phyloP scores from a whole-genome alignment of 2,797 vertebrate species.

The Australoheros facetus region DNA sequence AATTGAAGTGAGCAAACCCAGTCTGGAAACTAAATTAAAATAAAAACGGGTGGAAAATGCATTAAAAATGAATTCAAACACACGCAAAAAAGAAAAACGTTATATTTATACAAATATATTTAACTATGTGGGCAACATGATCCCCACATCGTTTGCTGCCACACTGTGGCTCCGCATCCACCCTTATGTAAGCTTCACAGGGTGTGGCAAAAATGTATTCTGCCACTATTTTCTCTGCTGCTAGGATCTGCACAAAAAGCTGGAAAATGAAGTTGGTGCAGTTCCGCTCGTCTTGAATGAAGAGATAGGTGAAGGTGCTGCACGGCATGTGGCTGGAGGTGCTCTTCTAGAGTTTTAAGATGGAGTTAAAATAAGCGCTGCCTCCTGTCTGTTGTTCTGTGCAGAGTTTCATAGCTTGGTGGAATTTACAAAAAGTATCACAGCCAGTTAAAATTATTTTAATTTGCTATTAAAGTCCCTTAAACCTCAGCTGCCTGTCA shows the following conservation, averaged over 20 bases:
- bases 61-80: too few relatives aligned
- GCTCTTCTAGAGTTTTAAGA: not conserved
- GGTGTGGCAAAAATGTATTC: slow-evolving; percentile 25
- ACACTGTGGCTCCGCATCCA: slow-evolving; percentile 3
- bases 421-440: not conserved
- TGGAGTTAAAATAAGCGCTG: not conserved
- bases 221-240: not conserved
- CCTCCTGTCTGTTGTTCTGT: not conserved
- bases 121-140: too few relatives aligned
- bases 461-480: not conserved
- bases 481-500: not conserved
- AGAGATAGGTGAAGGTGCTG: not conserved
- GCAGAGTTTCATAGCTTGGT: not conserved
- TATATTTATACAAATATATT: too few relatives aligned
- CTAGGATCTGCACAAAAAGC: not conserved
- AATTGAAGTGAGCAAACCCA: too few relatives aligned
- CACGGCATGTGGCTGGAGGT: not conserved
- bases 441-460: not conserved
- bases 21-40: too few relatives aligned
- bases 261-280: not conserved
- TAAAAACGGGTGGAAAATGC: too few relatives aligned
- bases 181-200: slow-evolving; percentile 39
- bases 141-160: not conserved
- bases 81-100: too few relatives aligned
- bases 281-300: not conserved